Base-by-base conservation (phyloP, 2,888 invertebrate genomes). In the Erannis defoliaria region DNA sequence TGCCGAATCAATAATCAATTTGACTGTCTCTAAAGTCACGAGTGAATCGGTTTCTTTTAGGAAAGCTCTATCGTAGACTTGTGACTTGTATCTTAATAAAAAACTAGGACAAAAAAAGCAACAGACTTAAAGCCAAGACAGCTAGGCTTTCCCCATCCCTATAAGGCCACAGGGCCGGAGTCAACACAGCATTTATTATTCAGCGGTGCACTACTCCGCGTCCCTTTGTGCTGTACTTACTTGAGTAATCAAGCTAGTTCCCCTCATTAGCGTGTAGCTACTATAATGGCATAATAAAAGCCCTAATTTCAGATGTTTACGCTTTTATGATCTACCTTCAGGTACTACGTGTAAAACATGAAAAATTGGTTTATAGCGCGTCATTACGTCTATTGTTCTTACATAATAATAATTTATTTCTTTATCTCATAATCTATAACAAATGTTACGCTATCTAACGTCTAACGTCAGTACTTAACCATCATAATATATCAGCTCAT, bases 151-250 rank as follows among this genome's bases (percentile, higher is more conserved):
- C 5, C 55, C 19, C 55, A 18, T 19, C 48, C 38, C 54, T 54
- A 40, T 9, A 49, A 42, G 38, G 50, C 53, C 61, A 38, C 50
- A 61, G 54, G 55, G 55, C 45, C 37, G 23, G 50, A 61, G 61
- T 61, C 61, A 64, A 65, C 68, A 53, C 55, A 58, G 59, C 66
- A 72, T 75, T 65, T 74, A 73, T 76, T 71, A 76, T 76, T 76
- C 69, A 76, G 50, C 40, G 53, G 59, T 53, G 49, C 62, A 53
- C 42, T 54, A 63, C 67, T 64, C 64, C 67, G 48, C 59, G 12
- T 12, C 31, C 46, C 46, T 46, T 46, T 46, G 46, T 46, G 3
- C 46, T 31, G 31, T 46, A 46, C 58, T 58, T 48, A 55, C 46
- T 29, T 46, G 46, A 31, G 31, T 46, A 19, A 46, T 46, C 31